Conservation (phyloP, 2,888 invertebrate species). For the Nymphalis polychloros region DNA sequence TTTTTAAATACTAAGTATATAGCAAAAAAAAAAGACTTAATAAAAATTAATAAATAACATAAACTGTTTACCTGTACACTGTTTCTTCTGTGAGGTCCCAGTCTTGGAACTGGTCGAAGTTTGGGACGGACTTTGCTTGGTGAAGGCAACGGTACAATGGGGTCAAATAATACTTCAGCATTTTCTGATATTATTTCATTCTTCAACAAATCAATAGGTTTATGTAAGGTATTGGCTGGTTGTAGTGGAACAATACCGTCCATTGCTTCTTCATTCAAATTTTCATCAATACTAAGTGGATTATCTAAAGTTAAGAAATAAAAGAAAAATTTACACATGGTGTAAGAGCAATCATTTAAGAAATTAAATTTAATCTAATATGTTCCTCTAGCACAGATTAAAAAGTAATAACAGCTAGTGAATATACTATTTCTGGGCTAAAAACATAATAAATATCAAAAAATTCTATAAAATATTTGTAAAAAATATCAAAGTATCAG, state of each 20-base stretch:
- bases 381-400: too few relatives aligned
- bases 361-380: too few relatives aligned
- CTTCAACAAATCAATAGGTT: conserved; percentile 66
- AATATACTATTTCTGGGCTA: too few relatives aligned
- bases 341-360: too few relatives aligned
- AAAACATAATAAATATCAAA: too few relatives aligned
- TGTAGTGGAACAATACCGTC: conserved; percentile 73
- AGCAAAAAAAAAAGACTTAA: background rate
- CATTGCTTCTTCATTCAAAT: conserved; percentile 51
- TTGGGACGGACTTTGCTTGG: conserved; percentile 85
- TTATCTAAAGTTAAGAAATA: background rate
- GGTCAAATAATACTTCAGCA: conserved; percentile 74
- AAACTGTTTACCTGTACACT: conserved; percentile 76
- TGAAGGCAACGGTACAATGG: conserved; percentile 78
- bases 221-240: conserved; percentile 51
- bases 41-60: background rate
- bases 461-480: too few relatives aligned
- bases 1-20: background rate
- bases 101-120: conserved; percentile 85
- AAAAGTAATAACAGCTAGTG: too few relatives aligned
- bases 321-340: background rate
- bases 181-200: conserved; percentile 74
- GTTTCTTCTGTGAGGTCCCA: conserved; percentile 84
- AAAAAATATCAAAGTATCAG: too few relatives aligned
- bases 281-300: conserved; percentile 60